Conservation (phyloP, 2,888 invertebrate species). For the Trachelus stipa region DNA sequence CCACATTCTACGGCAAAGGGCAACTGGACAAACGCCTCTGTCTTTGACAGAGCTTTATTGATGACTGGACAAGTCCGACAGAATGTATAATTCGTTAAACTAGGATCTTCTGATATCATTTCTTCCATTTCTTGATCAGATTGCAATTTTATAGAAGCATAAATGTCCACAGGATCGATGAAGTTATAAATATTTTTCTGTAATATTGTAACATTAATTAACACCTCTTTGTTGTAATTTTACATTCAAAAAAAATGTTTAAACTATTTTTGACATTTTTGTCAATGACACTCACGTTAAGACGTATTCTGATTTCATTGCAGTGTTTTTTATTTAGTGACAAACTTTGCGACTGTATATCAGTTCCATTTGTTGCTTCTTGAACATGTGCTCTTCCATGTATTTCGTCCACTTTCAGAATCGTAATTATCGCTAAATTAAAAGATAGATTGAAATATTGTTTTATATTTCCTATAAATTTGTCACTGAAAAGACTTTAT, state of each 20-base stretch:
- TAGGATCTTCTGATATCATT: constrained; percentile 13
- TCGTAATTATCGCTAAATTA: constrained; percentile 33
- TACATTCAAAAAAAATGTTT: not conserved
- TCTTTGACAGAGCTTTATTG: constrained; percentile 39
- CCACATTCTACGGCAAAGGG: constrained; percentile 57
- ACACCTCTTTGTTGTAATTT: not conserved
- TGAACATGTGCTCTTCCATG: constrained; percentile 37
- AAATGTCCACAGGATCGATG: constrained; percentile 46
- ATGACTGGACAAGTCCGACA: constrained; percentile 48
- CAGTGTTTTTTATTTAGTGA: constrained; percentile 24
- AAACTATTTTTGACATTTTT: not conserved
- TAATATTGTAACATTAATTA: constrained; percentile 1
- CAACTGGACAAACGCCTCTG: constrained; percentile 41
- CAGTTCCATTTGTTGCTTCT: constrained; percentile 24
- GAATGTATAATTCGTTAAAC: constrained; percentile 33
- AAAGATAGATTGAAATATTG: not conserved
- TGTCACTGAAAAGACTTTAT: not conserved
- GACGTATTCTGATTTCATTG: constrained; percentile 30
- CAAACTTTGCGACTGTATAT: constrained; percentile 29
- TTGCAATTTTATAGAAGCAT: constrained; percentile 27
- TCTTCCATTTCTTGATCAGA: constrained; percentile 27
- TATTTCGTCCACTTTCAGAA: constrained; percentile 40
- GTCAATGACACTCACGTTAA: constrained; percentile 34
- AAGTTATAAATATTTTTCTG: constrained; percentile 49
- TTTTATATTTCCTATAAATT: not conserved